Conservation (phyloP, 1,140 invertebrate species). For the Sycobia sp. region DNA sequence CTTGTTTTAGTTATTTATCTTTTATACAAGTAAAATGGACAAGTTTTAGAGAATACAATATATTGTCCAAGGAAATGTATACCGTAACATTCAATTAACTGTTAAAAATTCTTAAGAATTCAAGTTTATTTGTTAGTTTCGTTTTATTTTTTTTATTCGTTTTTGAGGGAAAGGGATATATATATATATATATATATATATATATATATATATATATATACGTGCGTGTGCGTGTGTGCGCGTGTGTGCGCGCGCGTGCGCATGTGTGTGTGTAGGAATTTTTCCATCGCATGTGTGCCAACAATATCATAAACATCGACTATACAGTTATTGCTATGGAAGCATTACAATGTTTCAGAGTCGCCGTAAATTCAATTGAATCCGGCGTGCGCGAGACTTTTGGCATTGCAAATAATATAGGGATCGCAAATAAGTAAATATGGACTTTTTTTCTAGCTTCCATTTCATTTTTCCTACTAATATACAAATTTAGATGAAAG, state of each 20-base stretch:
- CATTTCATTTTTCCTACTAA: neutral
- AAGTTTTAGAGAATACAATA: conserved; percentile 47
- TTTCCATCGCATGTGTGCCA: conserved; percentile 44
- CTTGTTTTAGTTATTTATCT: conserved; percentile 31
- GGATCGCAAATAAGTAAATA: conserved; percentile 2
- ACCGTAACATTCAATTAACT: conserved; percentile 50
- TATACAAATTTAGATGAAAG: no score
- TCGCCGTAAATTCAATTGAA: conserved; percentile 53
- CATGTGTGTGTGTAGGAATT: no score
- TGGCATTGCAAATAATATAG: conserved; percentile 16
- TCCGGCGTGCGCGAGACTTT: conserved; percentile 26
- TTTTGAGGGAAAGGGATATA: conserved; percentile 4
- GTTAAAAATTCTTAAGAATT: conserved; percentile 49
- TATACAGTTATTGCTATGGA: conserved; percentile 61
- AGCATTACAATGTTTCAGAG: conserved; percentile 55
- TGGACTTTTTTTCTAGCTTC: neutral
- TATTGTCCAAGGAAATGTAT: conserved; percentile 55
- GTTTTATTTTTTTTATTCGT: conserved; percentile 32
- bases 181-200: no score
- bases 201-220: no score
- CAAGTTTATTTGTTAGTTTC: conserved; percentile 30
- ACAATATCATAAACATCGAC: conserved; percentile 57
- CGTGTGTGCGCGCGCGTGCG: no score
- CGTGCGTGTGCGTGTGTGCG: no score
- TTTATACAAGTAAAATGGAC: conserved; percentile 48